Evolutionary conservation across 2,797 vertebrate genomes (phyloP).

Genomic region (Peromyscus eremicus): DNA sequence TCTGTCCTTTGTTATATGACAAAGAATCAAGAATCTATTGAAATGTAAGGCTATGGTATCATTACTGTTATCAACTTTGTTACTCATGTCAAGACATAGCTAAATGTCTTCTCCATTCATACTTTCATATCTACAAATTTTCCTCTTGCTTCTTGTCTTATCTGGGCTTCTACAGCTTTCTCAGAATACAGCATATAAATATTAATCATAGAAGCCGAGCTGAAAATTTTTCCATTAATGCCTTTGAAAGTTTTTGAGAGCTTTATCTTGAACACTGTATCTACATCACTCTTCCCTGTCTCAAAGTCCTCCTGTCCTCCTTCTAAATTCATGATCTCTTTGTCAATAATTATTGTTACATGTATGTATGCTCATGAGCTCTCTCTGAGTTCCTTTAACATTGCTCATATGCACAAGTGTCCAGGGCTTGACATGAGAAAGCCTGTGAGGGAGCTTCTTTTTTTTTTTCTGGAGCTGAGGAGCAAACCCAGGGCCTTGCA

Average conservation of each 20-base stretch:
- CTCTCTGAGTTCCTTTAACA: background rate
- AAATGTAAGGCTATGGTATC: constrained; percentile 1
- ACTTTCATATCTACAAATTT: background rate
- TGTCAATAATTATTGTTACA: background rate
- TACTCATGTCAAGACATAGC: constrained; percentile 37
- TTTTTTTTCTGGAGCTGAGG: no score
- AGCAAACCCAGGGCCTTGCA: no score
- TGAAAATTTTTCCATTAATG: constrained; percentile 17
- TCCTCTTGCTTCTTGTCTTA: constrained; percentile 51
- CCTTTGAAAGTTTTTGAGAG: background rate
- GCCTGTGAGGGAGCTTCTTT: background rate
- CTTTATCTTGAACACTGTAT: background rate
- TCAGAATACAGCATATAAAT: constrained; percentile 43
- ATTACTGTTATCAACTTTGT: constrained; percentile 17
- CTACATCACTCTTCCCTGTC: background rate
- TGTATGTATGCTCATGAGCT: background rate
- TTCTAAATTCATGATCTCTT: background rate
- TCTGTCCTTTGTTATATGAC: constrained; percentile 27
- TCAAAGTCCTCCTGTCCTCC: background rate
- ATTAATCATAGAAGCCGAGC: constrained; percentile 21
- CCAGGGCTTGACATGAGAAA: background rate
- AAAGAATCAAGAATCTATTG: constrained; percentile 22
- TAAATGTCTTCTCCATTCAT: constrained; percentile 35
- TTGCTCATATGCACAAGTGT: background rate
- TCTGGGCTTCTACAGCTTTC: constrained; percentile 29